Evolutionary conservation across 2,888 invertebrate genomes (phyloP).

Genomic region (Therioaphis trifolii): DNA sequence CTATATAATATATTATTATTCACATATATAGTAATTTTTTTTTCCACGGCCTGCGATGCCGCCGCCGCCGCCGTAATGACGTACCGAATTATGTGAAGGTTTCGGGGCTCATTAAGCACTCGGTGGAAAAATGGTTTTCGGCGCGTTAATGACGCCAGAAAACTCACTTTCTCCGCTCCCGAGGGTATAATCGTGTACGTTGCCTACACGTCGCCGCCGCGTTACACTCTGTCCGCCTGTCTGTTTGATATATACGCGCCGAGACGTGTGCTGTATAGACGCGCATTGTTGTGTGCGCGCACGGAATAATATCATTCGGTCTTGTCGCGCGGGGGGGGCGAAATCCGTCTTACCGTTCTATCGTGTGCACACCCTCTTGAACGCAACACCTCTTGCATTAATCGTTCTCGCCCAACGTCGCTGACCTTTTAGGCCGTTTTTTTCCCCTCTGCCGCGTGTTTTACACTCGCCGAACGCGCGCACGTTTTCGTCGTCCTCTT

Average conservation of each 20-base stretch:
- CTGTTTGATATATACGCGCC: not conserved
- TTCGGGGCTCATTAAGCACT: slow-evolving; percentile 61
- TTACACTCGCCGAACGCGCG: not conserved
- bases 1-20: slow-evolving; percentile 39
- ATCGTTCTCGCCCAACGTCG: not conserved
- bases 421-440: slow-evolving; percentile 16
- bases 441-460: not conserved
- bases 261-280: slow-evolving; percentile 20
- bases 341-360: not conserved
- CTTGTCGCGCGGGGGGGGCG: not conserved
- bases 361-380: not conserved
- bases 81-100: slow-evolving; percentile 58
- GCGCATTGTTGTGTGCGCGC: slow-evolving; percentile 16
- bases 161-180: slow-evolving; percentile 54
- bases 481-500: not conserved
- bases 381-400: slow-evolving; percentile 1
- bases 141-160: slow-evolving; percentile 58
- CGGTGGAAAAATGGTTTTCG: slow-evolving; percentile 56
- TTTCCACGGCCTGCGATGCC: not conserved
- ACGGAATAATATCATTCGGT: slow-evolving; percentile 6
- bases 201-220: slow-evolving; percentile 11
- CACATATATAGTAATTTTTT: slow-evolving; percentile 43
- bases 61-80: slow-evolving; percentile 51
- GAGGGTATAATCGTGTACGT: slow-evolving; percentile 38
- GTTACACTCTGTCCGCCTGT: slow-evolving; percentile 14